Evolutionary conservation across 2,113 vertebrate genomes (phyloP).

Genomic region (Carlito syrichta): DNA sequence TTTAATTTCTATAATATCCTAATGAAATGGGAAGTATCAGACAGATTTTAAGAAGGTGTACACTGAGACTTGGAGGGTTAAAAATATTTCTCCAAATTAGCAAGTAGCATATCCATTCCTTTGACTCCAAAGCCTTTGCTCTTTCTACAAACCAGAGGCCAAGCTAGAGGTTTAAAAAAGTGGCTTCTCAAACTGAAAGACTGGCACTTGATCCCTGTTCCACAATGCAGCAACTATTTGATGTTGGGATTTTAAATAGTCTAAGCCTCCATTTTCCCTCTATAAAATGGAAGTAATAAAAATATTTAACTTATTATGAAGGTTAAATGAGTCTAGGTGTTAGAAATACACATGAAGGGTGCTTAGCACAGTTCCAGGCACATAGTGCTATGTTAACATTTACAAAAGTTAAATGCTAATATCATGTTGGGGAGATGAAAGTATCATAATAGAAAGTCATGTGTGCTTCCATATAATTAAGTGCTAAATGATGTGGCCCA

Average conservation of each 20-base stretch:
- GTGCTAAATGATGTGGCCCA: background rate
- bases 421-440: background rate
- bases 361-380: background rate
- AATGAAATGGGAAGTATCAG: background rate
- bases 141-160: background rate
- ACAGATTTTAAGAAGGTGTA: slow-evolving; percentile 7
- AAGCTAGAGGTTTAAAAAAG: background rate
- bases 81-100: background rate
- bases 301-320: background rate
- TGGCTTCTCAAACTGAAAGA: background rate
- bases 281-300: background rate
- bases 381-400: background rate
- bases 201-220: background rate
- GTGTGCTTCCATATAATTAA: background rate
- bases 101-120: background rate
- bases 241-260: background rate
- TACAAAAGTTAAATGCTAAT: slow-evolving; percentile 2
- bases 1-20: background rate
- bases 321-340: slow-evolving; percentile 9
- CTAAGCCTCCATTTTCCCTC: background rate
- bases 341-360: background rate
- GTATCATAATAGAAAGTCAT: background rate
- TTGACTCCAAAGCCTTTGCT: background rate
- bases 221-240: background rate
- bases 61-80: background rate